Evolutionary conservation across 2,888 invertebrate species (phyloP).

Genomic region (Galerucella nymphaeae): DNA sequence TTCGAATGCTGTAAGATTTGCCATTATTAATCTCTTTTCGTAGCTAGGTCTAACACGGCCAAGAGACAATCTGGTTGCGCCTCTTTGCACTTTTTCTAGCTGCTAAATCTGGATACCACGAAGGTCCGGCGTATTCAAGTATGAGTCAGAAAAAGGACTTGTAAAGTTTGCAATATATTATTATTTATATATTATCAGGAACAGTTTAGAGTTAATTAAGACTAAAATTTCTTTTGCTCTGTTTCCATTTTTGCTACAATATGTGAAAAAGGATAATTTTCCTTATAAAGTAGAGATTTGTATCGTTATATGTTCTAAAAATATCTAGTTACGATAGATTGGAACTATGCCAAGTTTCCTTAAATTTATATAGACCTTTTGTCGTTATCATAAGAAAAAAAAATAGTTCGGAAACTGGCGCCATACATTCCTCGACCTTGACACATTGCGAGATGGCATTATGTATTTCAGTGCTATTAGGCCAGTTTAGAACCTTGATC

Average conservation of each 20-base stretch:
- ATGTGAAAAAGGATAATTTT: neutral
- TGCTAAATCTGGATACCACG: neutral
- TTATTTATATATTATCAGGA: too few species aligned
- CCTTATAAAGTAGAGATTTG: neutral
- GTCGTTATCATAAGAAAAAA: constrained; percentile 4
- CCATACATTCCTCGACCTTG: constrained; percentile 18
- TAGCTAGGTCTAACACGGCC: too few species aligned
- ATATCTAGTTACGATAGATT: neutral
- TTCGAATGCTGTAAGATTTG: too few species aligned
- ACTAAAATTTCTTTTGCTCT: too few species aligned
- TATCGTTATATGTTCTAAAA: neutral
- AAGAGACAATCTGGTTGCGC: too few species aligned
- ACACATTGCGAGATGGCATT: constrained; percentile 9
- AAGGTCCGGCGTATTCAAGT: neutral
- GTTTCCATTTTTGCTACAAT: too few species aligned
- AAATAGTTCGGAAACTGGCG: constrained; percentile 8
- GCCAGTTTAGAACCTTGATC: neutral
- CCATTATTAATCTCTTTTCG: too few species aligned
- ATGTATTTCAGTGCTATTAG: constrained; percentile 8
- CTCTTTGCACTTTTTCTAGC: too few species aligned
- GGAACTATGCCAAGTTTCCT: constrained; percentile 5
- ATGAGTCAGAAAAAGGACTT: too few species aligned
- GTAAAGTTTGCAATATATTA: too few species aligned
- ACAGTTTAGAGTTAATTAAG: too few species aligned
- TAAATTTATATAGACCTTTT: constrained; percentile 1